Percentiles rank a stretch among this genome's conserved stretches.
phyloP scores from a whole-genome alignment of 2,113 vertebrate species.

The Spermophilus dauricus region DNA sequence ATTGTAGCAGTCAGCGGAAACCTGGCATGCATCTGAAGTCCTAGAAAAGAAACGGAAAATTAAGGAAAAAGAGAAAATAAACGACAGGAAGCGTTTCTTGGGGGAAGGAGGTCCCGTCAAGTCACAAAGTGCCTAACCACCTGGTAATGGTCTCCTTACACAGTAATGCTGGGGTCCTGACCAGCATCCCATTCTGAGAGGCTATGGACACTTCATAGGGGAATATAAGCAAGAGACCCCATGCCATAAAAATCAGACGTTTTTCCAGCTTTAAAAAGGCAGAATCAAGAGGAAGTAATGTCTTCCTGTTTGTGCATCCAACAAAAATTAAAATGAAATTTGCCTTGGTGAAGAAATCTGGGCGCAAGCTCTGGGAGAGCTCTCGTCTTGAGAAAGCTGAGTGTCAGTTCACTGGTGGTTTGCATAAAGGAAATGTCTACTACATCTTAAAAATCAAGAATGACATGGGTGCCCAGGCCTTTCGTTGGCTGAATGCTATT shows the following conservation, averaged over 20 bases:
- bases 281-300: conserved; percentile 41
- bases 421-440: neutral
- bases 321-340: conserved; percentile 61
- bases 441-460: neutral
- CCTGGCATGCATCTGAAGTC: conserved; percentile 97
- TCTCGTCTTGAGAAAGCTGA: conserved; percentile 1
- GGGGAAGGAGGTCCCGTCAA: conserved; percentile 57
- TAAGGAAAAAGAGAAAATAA: conserved; percentile 72
- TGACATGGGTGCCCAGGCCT: neutral
- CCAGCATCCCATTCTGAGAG: conserved; percentile 72
- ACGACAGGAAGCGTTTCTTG: conserved; percentile 45
- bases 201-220: conserved; percentile 76
- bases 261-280: neutral
- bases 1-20: conserved; percentile 95
- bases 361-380: neutral
- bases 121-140: conserved; percentile 82
- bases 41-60: conserved; percentile 86
- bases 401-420: neutral
- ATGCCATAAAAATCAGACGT: conserved; percentile 12
- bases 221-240: conserved; percentile 84
- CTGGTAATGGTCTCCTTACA: conserved; percentile 86
- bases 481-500: conserved; percentile 32
- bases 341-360: neutral
- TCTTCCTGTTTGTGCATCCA: conserved; percentile 62
- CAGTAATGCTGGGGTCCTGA: conserved; percentile 78